Evolutionary conservation across 53 echinoderm and acorn worm species (phyloP), one percentile per base, ranked within the genome.

Genomic region (Mesocentrotus franciscanus): DNA sequence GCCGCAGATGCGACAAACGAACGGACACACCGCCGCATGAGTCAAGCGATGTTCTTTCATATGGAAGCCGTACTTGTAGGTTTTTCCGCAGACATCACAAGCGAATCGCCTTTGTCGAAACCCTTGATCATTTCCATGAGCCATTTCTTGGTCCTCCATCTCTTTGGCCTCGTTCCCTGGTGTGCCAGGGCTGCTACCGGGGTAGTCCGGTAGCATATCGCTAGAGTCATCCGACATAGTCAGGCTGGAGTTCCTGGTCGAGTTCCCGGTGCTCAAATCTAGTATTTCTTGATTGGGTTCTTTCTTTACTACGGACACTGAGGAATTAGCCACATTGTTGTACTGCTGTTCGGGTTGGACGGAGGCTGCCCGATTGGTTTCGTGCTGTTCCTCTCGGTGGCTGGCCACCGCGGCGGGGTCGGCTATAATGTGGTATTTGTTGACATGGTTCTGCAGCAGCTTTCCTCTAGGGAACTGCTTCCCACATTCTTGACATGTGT

Each of bases 51-150:
- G 97, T 56, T 97, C 97, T 60, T 96, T 97, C 92, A 96, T 92
- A 17, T 96, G 95, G 85, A 95, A 96, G 22, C 96, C 95, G 79
- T 97, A 97, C 96, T 97, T 97, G 94, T 97, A 97, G 56, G 96
- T 96, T 66, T 97, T 97, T 29, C 97, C 97, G 60, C 97, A 97
- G 11, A 97, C 85, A 62, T 96, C 93, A 27, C 97, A 97, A 36
- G 94, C 92, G 61, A 95, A 96, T 35, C 97, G 85, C 30, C 39
- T 94, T 70, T 62, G 56, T 27, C 70, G 57, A 71, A 30, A 14
- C 8, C 56, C n/a, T 55, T 24, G 76, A 56, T 56, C 92, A 42
- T 34, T 12, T 66, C 8, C 74, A 68, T 39, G 16, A 1, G 42
- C 14, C 56, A 27, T 27, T 8, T 92, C 92, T n/a, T 61, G 66